Evolutionary conservation across 1,140 invertebrate species (phyloP).

Genomic region (Coelopa frigida): DNA sequence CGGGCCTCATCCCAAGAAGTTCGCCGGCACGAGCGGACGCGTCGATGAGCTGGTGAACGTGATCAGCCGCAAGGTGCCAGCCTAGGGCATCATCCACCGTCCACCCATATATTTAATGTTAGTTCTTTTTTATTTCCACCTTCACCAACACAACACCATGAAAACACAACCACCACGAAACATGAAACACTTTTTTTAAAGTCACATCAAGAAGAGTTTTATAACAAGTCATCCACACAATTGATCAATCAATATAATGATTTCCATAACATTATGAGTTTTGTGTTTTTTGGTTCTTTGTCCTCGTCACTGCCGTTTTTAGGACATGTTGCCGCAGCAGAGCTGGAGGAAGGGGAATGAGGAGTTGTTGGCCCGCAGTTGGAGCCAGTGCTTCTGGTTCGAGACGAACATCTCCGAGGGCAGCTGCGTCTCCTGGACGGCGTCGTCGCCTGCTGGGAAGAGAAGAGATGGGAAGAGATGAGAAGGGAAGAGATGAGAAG

Average conservation of each 20-base stretch:
- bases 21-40: conserved; percentile 70
- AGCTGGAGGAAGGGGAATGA: conserved; percentile 34
- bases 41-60: conserved; percentile 73
- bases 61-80: conserved; percentile 56
- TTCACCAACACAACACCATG: background rate
- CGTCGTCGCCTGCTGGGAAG: conserved; percentile 24
- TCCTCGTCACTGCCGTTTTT: background rate
- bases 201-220: conserved; percentile 6
- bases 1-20: conserved; percentile 77
- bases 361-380: conserved; percentile 53
- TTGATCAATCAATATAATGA: background rate
- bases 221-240: background rate
- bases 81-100: conserved; percentile 16
- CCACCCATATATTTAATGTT: background rate
- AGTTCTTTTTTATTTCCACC: conserved; percentile 1
- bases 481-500: background rate
- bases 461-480: background rate
- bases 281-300: background rate
- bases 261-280: background rate
- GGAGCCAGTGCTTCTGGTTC: conserved; percentile 79
- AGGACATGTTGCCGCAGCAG: conserved; percentile 29
- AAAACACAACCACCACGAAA: conserved; percentile 4
- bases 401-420: conserved; percentile 85
- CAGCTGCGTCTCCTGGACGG: conserved; percentile 50
- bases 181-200: conserved; percentile 1